Base-by-base conservation (phyloP, 2,888 invertebrate genomes). In the Dasysyrphus albostriatus region DNA sequence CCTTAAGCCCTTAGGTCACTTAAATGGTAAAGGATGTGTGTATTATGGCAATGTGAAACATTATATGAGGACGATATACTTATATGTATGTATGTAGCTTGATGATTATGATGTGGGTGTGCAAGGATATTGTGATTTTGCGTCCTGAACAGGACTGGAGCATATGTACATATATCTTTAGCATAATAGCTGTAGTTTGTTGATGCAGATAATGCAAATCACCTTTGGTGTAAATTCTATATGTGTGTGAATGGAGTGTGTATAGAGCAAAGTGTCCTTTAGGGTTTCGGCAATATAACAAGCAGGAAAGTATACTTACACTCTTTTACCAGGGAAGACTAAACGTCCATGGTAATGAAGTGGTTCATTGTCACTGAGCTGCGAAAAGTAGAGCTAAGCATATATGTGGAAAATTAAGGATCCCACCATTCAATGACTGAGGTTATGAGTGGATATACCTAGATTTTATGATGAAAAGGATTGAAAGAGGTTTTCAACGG, bases 131-230 rank as follows among this genome's bases (percentile, higher is more conserved):
- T 49, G 14, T 24, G 24, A n/a, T n/a, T n/a, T n/a, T n/a, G n/a
- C n/a, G 5, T 3, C 19, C 16, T 14, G 67, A 34, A 37, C 19
- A 69, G 37, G 12, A 69, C n/a, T n/a, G 37, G 16, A 67, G 4
- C 42, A 44, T 34, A 32, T 5, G 10, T 10, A 16, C 2, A 8
- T 24, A 29, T 6, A 29, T 24, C 9, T 3, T 19, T 49, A 24
- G 49, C 42, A 32, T 39, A 24, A 51, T 63, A 47, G 16, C 16
- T 44, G 61, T 37, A 61, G 72, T 78, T 83, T 83, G 83, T 73
- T 78, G 78, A 74, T 78, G 83, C 78, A 78, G 65, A 78, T 83
- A 83, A 83, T 83, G 83, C 78, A 78, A 78, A 83, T 78, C 83
- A 83, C 83, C 83, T 83, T 78, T 73, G 51, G 78, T 78, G 83